Conservation (phyloP, 2,113 vertebrate species). For the Otolemur garnettii region DNA sequence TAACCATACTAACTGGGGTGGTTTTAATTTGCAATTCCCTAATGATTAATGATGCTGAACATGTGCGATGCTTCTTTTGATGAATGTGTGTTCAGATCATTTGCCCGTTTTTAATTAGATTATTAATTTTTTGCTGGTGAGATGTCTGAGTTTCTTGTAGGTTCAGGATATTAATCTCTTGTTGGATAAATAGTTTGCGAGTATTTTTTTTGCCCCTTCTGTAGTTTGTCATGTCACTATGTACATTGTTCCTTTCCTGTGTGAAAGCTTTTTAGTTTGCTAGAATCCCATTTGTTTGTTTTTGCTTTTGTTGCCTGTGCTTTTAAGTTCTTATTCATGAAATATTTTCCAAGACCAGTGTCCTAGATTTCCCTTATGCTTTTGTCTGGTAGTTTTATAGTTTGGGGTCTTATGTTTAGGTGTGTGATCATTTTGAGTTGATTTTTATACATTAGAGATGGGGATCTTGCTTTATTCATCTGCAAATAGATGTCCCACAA, state of each 20-base stretch:
- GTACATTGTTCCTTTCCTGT: background rate
- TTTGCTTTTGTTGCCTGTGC: background rate
- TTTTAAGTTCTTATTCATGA: background rate
- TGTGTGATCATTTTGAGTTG: background rate
- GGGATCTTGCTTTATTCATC: background rate
- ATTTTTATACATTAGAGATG: background rate
- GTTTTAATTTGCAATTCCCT: background rate
- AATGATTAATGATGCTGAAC: background rate
- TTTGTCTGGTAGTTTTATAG: background rate
- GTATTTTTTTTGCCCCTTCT: background rate
- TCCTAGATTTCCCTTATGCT: background rate
- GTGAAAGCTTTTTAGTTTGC: background rate
- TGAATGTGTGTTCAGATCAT: background rate
- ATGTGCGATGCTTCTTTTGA: background rate
- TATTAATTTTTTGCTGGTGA: background rate
- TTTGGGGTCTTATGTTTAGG: background rate
- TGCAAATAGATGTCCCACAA: background rate
- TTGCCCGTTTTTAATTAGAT: background rate
- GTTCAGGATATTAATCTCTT: background rate
- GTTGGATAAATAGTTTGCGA: background rate
- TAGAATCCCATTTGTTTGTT: background rate
- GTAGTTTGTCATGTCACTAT: background rate
- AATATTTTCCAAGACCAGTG: background rate
- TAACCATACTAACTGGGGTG: background rate
- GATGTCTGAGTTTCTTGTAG: background rate